Evolutionary conservation across 2,797 vertebrate genomes (phyloP).

Genomic region (Denticeps clupeoides): DNA sequence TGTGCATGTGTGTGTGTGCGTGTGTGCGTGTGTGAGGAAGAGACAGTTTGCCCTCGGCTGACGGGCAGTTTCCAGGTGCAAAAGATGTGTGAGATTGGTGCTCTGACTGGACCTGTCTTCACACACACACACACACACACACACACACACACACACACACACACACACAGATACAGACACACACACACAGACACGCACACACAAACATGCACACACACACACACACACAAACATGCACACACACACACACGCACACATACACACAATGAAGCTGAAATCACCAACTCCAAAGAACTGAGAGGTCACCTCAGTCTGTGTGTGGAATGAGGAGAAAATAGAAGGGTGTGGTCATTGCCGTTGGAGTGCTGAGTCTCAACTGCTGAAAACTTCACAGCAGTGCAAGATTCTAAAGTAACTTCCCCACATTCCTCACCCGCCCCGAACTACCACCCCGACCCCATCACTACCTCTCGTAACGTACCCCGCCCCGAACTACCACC

Average conservation of each 20-base stretch:
- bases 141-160: background rate
- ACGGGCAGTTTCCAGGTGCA: background rate
- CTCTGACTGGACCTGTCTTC: background rate
- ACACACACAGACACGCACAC: background rate
- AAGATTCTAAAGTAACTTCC: no score
- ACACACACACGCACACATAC: no score
- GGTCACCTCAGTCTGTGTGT: background rate
- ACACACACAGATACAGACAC: background rate
- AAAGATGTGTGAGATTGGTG: background rate
- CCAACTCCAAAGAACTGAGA: background rate
- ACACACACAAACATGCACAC: no score
- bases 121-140: background rate
- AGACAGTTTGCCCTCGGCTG: background rate
- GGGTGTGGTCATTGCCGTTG: no score
- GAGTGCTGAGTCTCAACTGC: no score
- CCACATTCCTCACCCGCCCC: no score
- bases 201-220: no score
- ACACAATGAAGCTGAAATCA: background rate
- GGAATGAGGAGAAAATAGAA: no score
- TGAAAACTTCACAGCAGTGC: no score
- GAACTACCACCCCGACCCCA: slow-evolving; percentile 1
- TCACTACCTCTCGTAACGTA: no score
- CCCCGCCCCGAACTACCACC: no score
- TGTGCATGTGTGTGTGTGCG: background rate
- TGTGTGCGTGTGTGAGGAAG: background rate